phyloP scores from a whole-genome alignment of 2,797 vertebrate genomes.

The Harpagifer antarcticus region DNA sequence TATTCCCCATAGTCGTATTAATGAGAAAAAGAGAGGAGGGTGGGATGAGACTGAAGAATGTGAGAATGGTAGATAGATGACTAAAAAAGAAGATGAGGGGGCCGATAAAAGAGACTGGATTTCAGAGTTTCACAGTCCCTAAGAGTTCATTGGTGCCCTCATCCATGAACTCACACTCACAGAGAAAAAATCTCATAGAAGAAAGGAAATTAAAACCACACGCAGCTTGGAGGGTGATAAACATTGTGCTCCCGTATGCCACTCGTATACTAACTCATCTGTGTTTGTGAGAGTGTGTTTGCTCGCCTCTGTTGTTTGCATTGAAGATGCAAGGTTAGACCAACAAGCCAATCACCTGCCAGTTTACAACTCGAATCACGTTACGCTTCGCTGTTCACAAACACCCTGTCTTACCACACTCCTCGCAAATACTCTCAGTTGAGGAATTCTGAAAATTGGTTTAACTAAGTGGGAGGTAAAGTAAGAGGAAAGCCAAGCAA shows the following conservation, averaged over 20 bases:
- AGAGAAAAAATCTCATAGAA: constrained; percentile 11
- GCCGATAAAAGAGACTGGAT: constrained; percentile 19
- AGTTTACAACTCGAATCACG: constrained; percentile 60
- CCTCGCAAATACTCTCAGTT: constrained; percentile 22
- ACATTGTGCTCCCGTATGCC: constrained; percentile 34
- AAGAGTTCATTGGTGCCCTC: constrained; percentile 25
- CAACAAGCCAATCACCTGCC: constrained; percentile 69
- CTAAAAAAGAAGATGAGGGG: not conserved
- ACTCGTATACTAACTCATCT: constrained; percentile 40
- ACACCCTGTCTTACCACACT: constrained; percentile 12
- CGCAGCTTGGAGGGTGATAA: constrained; percentile 50
- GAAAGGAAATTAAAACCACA: constrained; percentile 61
- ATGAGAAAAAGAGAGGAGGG: constrained; percentile 22
- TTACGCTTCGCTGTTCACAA: constrained; percentile 55
- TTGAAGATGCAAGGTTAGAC: constrained; percentile 62
- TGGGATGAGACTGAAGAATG: constrained; percentile 36
- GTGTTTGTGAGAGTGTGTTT: constrained; percentile 18
- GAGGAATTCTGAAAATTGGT: constrained; percentile 39
- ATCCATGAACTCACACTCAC: constrained; percentile 21
- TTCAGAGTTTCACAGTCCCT: constrained; percentile 24
- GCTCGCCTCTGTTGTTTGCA: constrained; percentile 57
- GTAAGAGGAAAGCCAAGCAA: constrained; percentile 25
- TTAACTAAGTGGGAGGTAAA: constrained; percentile 48
- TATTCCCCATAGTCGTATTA: constrained; percentile 26
- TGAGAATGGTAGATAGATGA: constrained; percentile 28